A percentile compares a stretch with the other conserved stretches of the same genome.
Conservation (phyloP, 1,140 invertebrate genomes). For the Zaprionus nigranus region DNA sequence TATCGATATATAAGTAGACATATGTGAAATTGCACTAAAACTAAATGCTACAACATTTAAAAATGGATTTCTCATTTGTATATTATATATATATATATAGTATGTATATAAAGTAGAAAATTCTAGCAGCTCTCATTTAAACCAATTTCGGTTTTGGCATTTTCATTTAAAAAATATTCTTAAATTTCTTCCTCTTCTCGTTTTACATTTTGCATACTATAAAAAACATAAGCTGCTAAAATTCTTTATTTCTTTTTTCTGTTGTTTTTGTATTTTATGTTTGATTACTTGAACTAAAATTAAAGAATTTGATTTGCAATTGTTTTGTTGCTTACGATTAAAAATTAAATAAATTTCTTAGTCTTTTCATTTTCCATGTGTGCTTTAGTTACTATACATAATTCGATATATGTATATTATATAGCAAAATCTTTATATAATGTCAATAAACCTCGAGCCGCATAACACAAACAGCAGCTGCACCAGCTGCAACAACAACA, state of each 20-base stretch:
- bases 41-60: slow-evolving; percentile 83
- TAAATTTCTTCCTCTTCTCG: slow-evolving; percentile 21
- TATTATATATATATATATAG: slow-evolving; percentile 34
- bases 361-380: slow-evolving; percentile 83
- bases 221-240: slow-evolving; percentile 57
- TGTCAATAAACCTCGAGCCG: slow-evolving; percentile 49
- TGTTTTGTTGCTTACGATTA: slow-evolving; percentile 53
- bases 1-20: slow-evolving; percentile 59
- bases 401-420: slow-evolving; percentile 52
- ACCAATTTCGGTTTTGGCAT: slow-evolving; percentile 68
- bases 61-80: slow-evolving; percentile 55
- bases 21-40: slow-evolving; percentile 80
- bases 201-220: slow-evolving; percentile 46
- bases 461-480: slow-evolving; percentile 10
- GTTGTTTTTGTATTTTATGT: slow-evolving; percentile 9
- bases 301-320: slow-evolving; percentile 60
- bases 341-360: slow-evolving; percentile 78
- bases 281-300: slow-evolving; percentile 64
- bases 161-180: slow-evolving; percentile 68
- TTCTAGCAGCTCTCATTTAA: slow-evolving; percentile 65
- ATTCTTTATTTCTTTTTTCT: slow-evolving; percentile 13
- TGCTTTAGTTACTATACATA: slow-evolving; percentile 82
- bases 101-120: slow-evolving; percentile 53
- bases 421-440: slow-evolving; percentile 80
- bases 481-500: slow-evolving; percentile 13